Conservation (phyloP, 2,113 vertebrate genomes). For the Cochlearius cochlearius region DNA sequence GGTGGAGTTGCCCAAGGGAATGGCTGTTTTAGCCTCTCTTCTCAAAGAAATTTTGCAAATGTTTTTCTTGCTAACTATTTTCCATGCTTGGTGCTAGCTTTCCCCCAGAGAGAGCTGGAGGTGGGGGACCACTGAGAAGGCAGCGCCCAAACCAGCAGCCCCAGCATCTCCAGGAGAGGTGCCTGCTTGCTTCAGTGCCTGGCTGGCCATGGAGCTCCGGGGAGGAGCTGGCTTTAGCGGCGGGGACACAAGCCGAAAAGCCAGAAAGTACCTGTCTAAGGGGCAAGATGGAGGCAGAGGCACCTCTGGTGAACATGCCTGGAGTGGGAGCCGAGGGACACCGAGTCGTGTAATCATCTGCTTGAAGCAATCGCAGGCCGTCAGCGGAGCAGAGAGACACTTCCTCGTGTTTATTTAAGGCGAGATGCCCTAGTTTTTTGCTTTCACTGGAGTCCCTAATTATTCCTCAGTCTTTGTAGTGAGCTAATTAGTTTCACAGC, state of each 20-base stretch:
- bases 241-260: not conserved
- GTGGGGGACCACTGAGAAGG: not conserved
- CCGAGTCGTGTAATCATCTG: not conserved
- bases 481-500: conserved; percentile 58
- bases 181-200: not conserved
- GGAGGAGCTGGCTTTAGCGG: not conserved
- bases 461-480: conserved; percentile 38
- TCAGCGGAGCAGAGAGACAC: not conserved
- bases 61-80: not conserved
- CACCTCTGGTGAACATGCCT: not conserved
- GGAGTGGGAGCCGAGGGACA: not conserved
- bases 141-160: not conserved
- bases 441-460: conserved; percentile 62
- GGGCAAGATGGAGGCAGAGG: not conserved
- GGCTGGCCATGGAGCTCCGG: not conserved
- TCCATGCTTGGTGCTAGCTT: not conserved
- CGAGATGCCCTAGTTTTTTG: conserved; percentile 58
- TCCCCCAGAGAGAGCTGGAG: not conserved
- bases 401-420: conserved; percentile 21
- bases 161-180: not conserved
- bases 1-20: not conserved
- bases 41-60: not conserved
- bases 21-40: not conserved
- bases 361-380: not conserved
- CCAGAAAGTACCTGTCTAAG: not conserved